Conservation (phyloP, 2,888 invertebrate species). For the Spisula solida region DNA sequence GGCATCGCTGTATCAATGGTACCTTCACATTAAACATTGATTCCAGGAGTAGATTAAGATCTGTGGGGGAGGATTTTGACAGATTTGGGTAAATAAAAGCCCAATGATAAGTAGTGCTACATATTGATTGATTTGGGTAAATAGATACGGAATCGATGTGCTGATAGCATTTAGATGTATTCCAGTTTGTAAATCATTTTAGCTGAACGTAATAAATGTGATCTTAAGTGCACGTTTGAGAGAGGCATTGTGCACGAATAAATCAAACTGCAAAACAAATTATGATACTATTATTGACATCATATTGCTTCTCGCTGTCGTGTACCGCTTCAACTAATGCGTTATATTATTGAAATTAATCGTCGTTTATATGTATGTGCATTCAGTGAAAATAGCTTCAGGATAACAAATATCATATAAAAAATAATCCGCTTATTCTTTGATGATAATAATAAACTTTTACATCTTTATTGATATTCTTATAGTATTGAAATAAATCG, state of each 20-base stretch:
- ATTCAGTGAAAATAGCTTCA: no score
- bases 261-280: no score
- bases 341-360: no score
- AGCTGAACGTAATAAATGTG: neutral
- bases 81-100: conserved; percentile 7
- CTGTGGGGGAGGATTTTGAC: neutral
- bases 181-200: neutral
- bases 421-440: no score
- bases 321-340: no score
- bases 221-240: neutral
- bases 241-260: neutral
- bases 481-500: no score
- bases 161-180: neutral
- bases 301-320: no score
- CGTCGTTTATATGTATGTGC: no score
- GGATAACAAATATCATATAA: no score
- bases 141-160: neutral
- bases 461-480: no score
- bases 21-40: neutral
- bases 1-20: neutral
- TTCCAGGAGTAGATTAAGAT: neutral
- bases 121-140: conserved; percentile 17
- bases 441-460: no score
- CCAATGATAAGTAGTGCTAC: neutral
- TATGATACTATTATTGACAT: no score